Percentiles rank a stretch among this genome's conserved stretches.
Evolutionary conservation across 2,113 vertebrate species (phyloP).

Genomic region (Dasyurus viverrinus): DNA sequence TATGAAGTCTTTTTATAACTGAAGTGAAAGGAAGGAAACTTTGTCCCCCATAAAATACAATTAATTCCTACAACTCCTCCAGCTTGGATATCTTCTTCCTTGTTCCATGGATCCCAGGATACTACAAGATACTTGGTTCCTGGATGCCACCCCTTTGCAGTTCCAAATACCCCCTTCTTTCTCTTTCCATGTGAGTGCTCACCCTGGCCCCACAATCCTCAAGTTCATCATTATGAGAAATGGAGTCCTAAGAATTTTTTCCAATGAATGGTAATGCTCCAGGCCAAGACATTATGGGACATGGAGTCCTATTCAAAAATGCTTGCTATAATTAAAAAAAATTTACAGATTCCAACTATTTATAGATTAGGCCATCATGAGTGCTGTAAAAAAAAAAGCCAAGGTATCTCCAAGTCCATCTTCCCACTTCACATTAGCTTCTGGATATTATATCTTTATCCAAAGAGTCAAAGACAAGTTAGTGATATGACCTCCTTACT

Average conservation of each 20-base stretch:
- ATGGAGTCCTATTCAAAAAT: not conserved
- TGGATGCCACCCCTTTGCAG: not conserved
- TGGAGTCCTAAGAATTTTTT: not conserved
- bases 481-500: not conserved
- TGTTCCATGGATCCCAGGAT: not conserved
- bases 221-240: no score
- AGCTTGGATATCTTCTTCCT: not conserved
- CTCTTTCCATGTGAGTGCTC: not conserved
- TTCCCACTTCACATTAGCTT: no score
- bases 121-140: not conserved
- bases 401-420: no score
- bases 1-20: not conserved
- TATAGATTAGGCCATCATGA: not conserved
- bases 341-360: not conserved
- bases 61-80: not conserved
- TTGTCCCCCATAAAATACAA: not conserved
- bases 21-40: not conserved
- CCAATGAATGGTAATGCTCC: not conserved
- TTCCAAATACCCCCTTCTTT: not conserved
- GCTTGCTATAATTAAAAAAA: not conserved
- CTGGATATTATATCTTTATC: no score
- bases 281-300: not conserved
- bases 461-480: not conserved
- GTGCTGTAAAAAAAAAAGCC: no score
- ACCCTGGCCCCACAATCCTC: not conserved